Percentiles rank a stretch among this genome's conserved stretches.
Evolutionary conservation across 2,888 invertebrate genomes (phyloP).

Genomic region (Gibbula magus): DNA sequence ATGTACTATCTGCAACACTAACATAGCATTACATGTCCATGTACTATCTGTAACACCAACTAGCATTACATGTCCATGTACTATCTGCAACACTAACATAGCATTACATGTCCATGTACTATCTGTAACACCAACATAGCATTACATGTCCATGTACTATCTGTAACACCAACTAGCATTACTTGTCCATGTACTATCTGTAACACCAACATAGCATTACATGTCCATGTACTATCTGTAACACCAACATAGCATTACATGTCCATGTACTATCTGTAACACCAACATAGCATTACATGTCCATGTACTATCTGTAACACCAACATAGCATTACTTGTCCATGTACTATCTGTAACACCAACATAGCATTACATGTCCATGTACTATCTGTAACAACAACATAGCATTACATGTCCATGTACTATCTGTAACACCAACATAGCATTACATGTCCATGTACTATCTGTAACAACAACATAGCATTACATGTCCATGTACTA

Average conservation of each 20-base stretch:
- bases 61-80: neutral
- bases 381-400: neutral
- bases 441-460: neutral
- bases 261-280: neutral
- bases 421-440: neutral
- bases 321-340: neutral
- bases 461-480: neutral
- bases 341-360: neutral
- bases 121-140: neutral
- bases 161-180: neutral
- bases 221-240: neutral
- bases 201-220: neutral
- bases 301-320: neutral
- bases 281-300: neutral
- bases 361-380: neutral
- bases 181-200: neutral
- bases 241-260: neutral
- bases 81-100: neutral
- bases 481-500: too few relatives aligned
- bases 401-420: neutral
- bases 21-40: neutral
- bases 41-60: neutral
- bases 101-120: too few relatives aligned
- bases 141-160: neutral
- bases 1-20: neutral